Evolutionary conservation across 2,113 vertebrate species (phyloP).

Genomic region (Phaethornis superciliosus): DNA sequence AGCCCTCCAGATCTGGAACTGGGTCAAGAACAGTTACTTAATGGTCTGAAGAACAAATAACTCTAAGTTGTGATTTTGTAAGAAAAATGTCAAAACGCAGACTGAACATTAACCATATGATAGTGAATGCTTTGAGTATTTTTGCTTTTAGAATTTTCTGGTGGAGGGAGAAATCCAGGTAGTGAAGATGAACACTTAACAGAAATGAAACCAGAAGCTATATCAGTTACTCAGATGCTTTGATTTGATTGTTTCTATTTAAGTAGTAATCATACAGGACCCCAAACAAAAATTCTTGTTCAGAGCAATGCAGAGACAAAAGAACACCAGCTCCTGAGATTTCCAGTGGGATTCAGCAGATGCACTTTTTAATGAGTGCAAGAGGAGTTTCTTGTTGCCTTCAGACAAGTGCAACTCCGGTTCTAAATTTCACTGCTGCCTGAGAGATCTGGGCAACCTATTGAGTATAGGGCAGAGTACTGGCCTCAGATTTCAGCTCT

Average conservation of each 20-base stretch:
- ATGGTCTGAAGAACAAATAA: constrained; percentile 25
- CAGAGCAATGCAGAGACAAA: not conserved
- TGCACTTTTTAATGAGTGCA: not conserved
- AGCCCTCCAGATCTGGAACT: constrained; percentile 33
- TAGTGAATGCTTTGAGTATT: not conserved
- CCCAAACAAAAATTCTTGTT: not conserved
- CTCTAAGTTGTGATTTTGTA: not conserved
- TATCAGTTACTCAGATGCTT: not conserved
- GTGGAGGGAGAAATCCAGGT: not conserved
- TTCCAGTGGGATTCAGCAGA: not conserved
- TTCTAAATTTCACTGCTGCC: not conserved
- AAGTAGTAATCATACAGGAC: not conserved
- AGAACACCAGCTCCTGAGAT: not conserved
- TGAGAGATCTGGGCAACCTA: not conserved
- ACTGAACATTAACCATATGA: not conserved
- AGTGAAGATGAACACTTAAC: not conserved
- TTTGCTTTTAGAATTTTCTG: not conserved
- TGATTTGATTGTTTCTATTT: not conserved
- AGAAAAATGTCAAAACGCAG: not conserved
- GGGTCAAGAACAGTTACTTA: constrained; percentile 61
- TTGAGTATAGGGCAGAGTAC: not conserved
- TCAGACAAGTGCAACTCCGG: not conserved
- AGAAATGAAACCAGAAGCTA: not conserved
- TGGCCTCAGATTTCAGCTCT: not conserved
- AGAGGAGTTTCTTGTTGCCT: not conserved